Percentiles rank a stretch among this genome's conserved stretches.
Conservation (phyloP, 1,140 invertebrate species). For the Neomicropteryx cornuta region DNA sequence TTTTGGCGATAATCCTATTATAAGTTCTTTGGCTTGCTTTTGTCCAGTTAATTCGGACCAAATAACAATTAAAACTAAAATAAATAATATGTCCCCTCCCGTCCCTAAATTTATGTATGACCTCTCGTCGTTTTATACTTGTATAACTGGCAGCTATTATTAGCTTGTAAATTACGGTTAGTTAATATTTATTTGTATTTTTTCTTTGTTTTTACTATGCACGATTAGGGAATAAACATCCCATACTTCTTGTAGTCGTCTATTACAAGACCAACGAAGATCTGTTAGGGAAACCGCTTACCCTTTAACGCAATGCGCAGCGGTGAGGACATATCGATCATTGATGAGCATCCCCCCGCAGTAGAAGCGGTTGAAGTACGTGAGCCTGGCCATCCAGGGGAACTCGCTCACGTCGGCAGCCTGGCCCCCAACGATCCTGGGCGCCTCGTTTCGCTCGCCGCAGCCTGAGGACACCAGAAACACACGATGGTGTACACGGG, state of each 20-base stretch:
- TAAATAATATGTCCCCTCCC: too few species aligned
- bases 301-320: constrained; percentile 78
- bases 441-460: constrained; percentile 64
- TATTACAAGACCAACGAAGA: neutral
- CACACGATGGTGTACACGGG: neutral
- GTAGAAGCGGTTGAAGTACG: constrained; percentile 75
- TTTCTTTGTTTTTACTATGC: neutral
- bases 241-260: neutral
- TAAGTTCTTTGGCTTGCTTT: too few species aligned
- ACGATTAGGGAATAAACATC: neutral
- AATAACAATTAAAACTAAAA: too few species aligned
- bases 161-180: too few species aligned
- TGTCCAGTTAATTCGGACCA: too few species aligned
- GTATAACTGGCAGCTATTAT: too few species aligned
- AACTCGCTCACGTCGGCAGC: constrained; percentile 62
- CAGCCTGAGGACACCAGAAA: constrained; percentile 47
- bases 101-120: too few species aligned
- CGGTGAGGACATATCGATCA: constrained; percentile 68
- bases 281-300: constrained; percentile 23
- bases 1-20: too few species aligned
- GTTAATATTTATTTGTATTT: too few species aligned
- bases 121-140: too few species aligned
- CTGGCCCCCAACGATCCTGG: constrained; percentile 65
- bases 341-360: constrained; percentile 77
- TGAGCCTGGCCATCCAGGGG: constrained; percentile 71